phyloP scores from a whole-genome alignment of 1,140 invertebrate genomes.

The Polypedilum pembai region DNA sequence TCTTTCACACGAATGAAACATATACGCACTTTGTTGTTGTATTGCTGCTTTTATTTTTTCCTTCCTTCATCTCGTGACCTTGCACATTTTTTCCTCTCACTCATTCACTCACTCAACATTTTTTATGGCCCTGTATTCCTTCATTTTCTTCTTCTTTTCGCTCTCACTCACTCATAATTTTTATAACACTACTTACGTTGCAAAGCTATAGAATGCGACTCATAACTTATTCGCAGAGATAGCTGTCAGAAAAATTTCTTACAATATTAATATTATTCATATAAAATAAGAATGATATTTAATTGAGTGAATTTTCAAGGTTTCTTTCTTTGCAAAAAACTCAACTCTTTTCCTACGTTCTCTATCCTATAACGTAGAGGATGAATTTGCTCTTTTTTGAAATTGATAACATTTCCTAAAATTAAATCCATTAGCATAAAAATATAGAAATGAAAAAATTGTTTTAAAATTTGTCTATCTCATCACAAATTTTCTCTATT shows the following conservation, averaged over 20 bases:
- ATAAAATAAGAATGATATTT: background rate
- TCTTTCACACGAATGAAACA: background rate
- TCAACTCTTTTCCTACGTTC: background rate
- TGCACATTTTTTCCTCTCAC: constrained; percentile 21
- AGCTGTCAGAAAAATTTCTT: constrained; percentile 7
- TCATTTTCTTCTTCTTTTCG: background rate
- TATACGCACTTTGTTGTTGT: too few species aligned
- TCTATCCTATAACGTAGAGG: background rate
- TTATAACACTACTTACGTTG: background rate
- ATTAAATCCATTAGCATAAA: constrained; percentile 6
- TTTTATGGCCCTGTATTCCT: background rate
- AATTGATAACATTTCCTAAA: background rate
- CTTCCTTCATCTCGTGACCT: constrained; percentile 23
- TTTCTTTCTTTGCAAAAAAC: too few species aligned
- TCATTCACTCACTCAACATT: background rate
- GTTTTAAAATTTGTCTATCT: background rate
- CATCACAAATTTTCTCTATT: background rate
- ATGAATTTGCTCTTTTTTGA: background rate
- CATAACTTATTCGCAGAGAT: constrained; percentile 5
- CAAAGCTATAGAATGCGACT: background rate
- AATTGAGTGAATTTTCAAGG: too few species aligned
- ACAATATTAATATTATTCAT: background rate
- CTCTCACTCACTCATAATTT: constrained; percentile 9
- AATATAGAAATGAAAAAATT: background rate
- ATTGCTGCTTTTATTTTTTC: background rate